A percentile compares a stretch with the other conserved stretches of the same genome.
These are phyloP conservation scores for Mythimna loreyi DNA, from an alignment of 2,888 invertebrate genomes.

Conservation along the genomic window DNA sequence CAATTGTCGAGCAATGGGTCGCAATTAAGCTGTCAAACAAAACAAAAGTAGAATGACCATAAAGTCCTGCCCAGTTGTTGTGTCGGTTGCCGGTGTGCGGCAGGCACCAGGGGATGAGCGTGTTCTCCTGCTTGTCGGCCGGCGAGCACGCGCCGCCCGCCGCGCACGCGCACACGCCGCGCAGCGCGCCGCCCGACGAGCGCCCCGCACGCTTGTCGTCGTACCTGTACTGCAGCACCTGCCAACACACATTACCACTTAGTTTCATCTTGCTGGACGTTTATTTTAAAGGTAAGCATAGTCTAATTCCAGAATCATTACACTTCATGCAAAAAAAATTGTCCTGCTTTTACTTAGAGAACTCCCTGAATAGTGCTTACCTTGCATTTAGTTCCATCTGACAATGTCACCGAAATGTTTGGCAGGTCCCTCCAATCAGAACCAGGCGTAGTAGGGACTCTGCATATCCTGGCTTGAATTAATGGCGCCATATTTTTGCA, in stretches of 20 bases:
- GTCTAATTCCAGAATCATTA: neutral
- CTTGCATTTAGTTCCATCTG: constrained; percentile 93
- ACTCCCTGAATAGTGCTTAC: constrained; percentile 72
- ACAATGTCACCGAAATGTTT: constrained; percentile 93
- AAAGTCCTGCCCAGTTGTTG: constrained; percentile 96
- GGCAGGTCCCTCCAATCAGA: constrained; percentile 97
- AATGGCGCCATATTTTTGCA: constrained; percentile 96
- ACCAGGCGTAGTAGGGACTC: constrained; percentile 94
- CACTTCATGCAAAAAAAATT: neutral
- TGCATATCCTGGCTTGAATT: constrained; percentile 94
- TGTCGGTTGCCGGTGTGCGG: constrained; percentile 96
- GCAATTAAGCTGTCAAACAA: neutral
- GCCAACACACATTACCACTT: neutral
- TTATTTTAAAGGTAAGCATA: neutral
- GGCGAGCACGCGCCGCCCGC: constrained; percentile 92
- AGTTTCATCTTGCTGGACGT: neutral
- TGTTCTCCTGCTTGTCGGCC: constrained; percentile 94
- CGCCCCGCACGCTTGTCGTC: constrained; percentile 88
- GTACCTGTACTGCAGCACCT: constrained; percentile 88
- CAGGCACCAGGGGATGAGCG: constrained; percentile 96
- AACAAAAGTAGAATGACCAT: constrained; percentile 83
- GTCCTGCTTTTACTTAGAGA: neutral
- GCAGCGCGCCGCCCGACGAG: constrained; percentile 82
- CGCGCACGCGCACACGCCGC: constrained; percentile 95
- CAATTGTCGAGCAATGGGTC: neutral